phyloP scores from a whole-genome alignment of 2,113 vertebrate species.

The Dicrurus megarhynchus region DNA sequence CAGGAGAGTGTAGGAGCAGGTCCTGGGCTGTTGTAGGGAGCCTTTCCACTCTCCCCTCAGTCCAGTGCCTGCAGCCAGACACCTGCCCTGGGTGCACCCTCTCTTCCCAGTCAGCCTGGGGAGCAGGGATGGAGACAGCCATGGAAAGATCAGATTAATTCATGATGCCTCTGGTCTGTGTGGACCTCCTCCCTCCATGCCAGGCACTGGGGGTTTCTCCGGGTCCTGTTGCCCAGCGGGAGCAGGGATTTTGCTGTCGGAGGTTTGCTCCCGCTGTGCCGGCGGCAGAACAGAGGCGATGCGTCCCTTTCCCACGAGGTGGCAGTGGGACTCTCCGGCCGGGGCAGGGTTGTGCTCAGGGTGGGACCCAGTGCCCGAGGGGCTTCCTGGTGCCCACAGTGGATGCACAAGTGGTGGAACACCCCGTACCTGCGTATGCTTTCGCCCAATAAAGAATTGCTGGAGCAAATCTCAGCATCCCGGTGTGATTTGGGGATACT shows the following conservation, averaged over 20 bases:
- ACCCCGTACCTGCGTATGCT: not conserved
- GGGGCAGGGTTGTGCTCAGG: not conserved
- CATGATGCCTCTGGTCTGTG: not conserved
- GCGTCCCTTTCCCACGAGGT: conserved; percentile 54
- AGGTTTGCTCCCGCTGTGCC: not conserved
- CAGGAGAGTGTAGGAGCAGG: not conserved
- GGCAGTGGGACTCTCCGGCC: conserved; percentile 47
- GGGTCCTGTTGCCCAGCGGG: not conserved
- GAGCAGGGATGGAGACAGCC: not conserved
- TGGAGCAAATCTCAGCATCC: not conserved
- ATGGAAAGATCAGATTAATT: not conserved
- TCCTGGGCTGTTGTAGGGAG: not conserved
- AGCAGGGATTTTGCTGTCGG: not conserved
- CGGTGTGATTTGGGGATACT: not conserved
- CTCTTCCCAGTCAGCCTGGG: not conserved
- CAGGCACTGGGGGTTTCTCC: not conserved
- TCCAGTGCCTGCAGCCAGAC: not conserved
- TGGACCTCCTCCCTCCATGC: not conserved
- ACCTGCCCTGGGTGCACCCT: not conserved
- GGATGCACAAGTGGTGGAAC: not conserved
- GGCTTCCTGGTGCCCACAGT: not conserved
- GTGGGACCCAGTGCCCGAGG: not conserved
- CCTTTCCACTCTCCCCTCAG: not conserved
- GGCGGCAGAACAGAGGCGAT: not conserved
- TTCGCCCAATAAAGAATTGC: conserved; percentile 13